A percentile compares a stretch with the other conserved stretches of the same genome.
Conservation (phyloP, 2,113 vertebrate species). For the Microtus oregoni region DNA sequence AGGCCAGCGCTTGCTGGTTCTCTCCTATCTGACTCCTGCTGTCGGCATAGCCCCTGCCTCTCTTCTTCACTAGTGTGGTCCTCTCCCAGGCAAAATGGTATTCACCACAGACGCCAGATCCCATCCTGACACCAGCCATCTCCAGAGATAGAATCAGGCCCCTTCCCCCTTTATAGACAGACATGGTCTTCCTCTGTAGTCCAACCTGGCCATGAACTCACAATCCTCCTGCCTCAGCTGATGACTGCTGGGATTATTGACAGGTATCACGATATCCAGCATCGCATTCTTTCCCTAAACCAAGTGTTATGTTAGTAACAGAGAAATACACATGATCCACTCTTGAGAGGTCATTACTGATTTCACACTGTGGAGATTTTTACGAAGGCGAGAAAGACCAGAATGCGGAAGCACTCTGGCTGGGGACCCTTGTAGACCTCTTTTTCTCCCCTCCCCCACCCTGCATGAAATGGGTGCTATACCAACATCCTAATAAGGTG, state of each 20-base stretch:
- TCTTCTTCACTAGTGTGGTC: not conserved
- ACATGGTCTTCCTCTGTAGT: not conserved
- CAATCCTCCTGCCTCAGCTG: not conserved
- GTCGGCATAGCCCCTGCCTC: not conserved
- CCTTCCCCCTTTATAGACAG: not conserved
- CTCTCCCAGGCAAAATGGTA: slow-evolving; percentile 24
- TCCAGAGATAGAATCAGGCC: not conserved
- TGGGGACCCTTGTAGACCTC: not conserved
- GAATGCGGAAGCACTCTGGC: not conserved
- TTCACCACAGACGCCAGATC: not conserved
- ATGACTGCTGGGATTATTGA: not conserved
- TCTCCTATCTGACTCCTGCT: not conserved
- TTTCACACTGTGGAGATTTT: not conserved
- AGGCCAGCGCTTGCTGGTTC: not conserved
- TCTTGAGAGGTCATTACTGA: not conserved
- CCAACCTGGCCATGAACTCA: not conserved
- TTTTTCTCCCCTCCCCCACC: fast-evolving
- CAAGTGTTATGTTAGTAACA: not conserved
- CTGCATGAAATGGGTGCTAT: not conserved
- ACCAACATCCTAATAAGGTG: not conserved
- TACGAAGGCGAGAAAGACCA: not conserved
- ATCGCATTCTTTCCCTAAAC: slow-evolving; percentile 15
- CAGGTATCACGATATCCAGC: too few relatives aligned
- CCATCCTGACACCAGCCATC: not conserved
- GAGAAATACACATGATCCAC: not conserved